phyloP scores from a whole-genome alignment of 2,888 invertebrate species.

The Branchinecta sandiegonensis region DNA sequence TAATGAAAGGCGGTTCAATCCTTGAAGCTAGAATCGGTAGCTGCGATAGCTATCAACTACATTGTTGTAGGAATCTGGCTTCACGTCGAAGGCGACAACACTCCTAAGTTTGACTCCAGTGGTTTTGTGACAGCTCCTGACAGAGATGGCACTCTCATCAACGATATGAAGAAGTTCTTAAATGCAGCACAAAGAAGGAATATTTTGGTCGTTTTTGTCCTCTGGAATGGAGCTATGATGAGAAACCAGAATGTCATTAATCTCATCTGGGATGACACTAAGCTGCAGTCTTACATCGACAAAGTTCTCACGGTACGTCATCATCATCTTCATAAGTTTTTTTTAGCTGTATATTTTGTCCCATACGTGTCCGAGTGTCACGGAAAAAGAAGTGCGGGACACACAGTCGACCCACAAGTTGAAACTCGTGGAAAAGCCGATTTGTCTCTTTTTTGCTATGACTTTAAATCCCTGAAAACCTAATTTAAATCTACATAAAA shows the following conservation, averaged over 20 bases:
- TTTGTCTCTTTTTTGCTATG: too few relatives aligned
- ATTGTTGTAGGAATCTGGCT: constrained; percentile 29
- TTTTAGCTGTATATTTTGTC: too few relatives aligned
- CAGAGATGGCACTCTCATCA: constrained; percentile 27
- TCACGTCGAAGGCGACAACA: constrained; percentile 30
- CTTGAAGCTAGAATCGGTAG: too few relatives aligned
- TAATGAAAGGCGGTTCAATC: too few relatives aligned
- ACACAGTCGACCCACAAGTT: too few relatives aligned
- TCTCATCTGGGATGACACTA: constrained; percentile 29
- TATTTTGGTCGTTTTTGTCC: constrained; percentile 29
- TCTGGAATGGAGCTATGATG: constrained; percentile 31
- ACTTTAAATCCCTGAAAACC: too few relatives aligned
- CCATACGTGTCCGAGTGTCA: too few relatives aligned
- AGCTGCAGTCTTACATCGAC: constrained; percentile 30
- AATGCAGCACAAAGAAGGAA: constrained; percentile 29
- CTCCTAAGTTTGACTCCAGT: constrained; percentile 28
- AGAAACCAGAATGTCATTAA: constrained; percentile 28
- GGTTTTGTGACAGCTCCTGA: constrained; percentile 29
- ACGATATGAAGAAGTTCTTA: constrained; percentile 28
- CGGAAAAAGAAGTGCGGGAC: too few relatives aligned
- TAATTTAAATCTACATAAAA: too few relatives aligned
- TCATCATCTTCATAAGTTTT: too few relatives aligned
- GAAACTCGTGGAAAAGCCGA: too few relatives aligned
- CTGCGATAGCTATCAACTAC: too few relatives aligned
- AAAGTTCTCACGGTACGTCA: constrained; percentile 29